These are phyloP conservation scores for Cebidichthys violaceus DNA, from an alignment of 2,113 vertebrate species.

Conservation along the genomic window DNA sequence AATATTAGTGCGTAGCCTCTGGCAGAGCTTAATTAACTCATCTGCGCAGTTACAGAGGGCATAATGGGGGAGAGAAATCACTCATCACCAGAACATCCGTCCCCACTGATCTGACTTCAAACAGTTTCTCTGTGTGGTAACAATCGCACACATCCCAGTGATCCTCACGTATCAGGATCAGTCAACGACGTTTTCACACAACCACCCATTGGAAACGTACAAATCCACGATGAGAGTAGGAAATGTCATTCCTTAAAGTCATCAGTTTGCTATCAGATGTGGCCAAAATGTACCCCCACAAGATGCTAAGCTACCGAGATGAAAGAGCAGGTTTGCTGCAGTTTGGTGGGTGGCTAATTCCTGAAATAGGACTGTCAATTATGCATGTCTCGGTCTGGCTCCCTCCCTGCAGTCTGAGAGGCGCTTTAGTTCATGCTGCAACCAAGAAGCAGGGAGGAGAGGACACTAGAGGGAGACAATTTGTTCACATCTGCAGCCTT, in stretches of 20 bases:
- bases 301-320: conserved; percentile 56
- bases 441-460: conserved; percentile 43
- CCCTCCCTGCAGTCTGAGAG: conserved; percentile 60
- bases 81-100: conserved; percentile 72
- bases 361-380: conserved; percentile 81
- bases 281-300: conserved; percentile 27
- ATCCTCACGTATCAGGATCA: conserved; percentile 61
- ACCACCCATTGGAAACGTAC: conserved; percentile 43
- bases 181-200: conserved; percentile 50
- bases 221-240: conserved; percentile 42
- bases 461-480: conserved; percentile 83
- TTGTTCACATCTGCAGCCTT: conserved; percentile 74
- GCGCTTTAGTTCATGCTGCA: conserved; percentile 40
- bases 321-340: conserved; percentile 67
- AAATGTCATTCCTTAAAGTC: conserved; percentile 51
- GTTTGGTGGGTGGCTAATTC: conserved; percentile 77
- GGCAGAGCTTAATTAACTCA: conserved; percentile 79
- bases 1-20: conserved; percentile 65
- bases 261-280: conserved; percentile 19
- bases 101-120: conserved; percentile 75
- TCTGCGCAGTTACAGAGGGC: conserved; percentile 68
- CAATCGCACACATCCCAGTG: conserved; percentile 43
- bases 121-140: conserved; percentile 53
- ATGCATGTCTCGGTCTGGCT: conserved; percentile 76
- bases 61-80: conserved; percentile 72